Conservation (phyloP, 2,888 invertebrate genomes). For the Antitype chi region DNA sequence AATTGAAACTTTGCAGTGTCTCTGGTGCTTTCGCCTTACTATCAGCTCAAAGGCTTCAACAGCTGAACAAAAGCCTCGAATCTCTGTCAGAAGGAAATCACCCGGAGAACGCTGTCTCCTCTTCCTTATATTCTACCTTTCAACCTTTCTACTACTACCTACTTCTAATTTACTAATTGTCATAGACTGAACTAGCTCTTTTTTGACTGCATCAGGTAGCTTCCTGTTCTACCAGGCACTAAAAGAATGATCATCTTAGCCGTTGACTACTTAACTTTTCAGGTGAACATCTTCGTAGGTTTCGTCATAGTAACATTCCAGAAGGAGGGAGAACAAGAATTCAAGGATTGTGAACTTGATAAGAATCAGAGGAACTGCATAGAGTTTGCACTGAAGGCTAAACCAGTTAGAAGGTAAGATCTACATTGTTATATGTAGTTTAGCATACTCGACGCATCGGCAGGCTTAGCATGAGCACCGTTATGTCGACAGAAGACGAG, state of each 20-base stretch:
- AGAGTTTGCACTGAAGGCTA: constrained; percentile 98
- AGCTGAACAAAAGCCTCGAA: background rate
- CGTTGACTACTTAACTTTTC: constrained; percentile 53
- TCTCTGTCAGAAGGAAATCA: background rate
- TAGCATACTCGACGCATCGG: background rate
- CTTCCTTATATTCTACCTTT: background rate
- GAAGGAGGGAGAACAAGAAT: constrained; percentile 99
- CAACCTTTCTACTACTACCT: too few species aligned
- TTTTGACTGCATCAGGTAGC: background rate
- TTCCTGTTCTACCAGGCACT: background rate
- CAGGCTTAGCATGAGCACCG: too few species aligned
- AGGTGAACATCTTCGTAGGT: constrained; percentile 99
- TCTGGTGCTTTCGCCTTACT: background rate
- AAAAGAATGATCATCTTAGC: background rate
- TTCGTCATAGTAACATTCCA: constrained; percentile 99
- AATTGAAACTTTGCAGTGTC: background rate
- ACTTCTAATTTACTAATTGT: background rate
- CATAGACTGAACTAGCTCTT: background rate
- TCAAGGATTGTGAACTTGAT: constrained; percentile 99
- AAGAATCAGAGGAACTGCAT: constrained; percentile 99
- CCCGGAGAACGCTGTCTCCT: background rate
- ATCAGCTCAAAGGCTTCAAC: background rate
- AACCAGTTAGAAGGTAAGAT: constrained; percentile 92
- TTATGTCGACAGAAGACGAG: too few species aligned
- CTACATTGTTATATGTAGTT: background rate